Conservation (phyloP, 2,113 vertebrate genomes). For the Egretta garzetta region DNA sequence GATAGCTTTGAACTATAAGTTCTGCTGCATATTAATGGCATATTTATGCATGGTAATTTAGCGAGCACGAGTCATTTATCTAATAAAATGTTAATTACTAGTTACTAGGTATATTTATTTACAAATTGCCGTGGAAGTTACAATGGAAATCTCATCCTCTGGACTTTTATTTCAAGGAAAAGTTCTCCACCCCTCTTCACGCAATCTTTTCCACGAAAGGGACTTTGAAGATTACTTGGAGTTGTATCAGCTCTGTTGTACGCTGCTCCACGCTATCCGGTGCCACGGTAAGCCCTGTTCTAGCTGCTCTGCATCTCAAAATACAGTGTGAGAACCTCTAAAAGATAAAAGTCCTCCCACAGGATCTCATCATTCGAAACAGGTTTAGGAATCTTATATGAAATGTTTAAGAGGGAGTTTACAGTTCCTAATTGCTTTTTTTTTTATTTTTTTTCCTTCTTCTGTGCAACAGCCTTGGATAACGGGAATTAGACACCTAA, state of each 20-base stretch:
- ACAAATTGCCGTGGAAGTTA: slow-evolving; percentile 56
- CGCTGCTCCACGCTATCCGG: too few relatives aligned
- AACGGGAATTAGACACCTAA: neutral
- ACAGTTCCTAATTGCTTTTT: neutral
- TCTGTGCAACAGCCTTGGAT: neutral
- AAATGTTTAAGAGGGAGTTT: neutral
- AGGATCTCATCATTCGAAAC: neutral
- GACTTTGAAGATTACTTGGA: neutral
- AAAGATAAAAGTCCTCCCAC: neutral
- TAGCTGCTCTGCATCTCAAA: neutral
- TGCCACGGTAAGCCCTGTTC: neutral
- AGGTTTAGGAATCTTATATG: neutral
- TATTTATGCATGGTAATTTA: slow-evolving; percentile 74
- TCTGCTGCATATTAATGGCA: slow-evolving; percentile 74
- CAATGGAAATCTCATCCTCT: slow-evolving; percentile 45
- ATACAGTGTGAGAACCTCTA: neutral
- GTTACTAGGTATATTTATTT: slow-evolving; percentile 74
- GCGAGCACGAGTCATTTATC: slow-evolving; percentile 69
- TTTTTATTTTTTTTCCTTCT: neutral
- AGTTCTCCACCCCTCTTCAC: neutral
- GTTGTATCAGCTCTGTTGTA: neutral
- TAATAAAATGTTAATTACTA: slow-evolving; percentile 78
- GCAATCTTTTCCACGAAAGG: neutral
- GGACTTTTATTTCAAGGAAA: neutral
- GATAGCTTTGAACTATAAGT: slow-evolving; percentile 73